phyloP scores from a whole-genome alignment of 2,113 vertebrate genomes.

The Hippocampus guttulatus region DNA sequence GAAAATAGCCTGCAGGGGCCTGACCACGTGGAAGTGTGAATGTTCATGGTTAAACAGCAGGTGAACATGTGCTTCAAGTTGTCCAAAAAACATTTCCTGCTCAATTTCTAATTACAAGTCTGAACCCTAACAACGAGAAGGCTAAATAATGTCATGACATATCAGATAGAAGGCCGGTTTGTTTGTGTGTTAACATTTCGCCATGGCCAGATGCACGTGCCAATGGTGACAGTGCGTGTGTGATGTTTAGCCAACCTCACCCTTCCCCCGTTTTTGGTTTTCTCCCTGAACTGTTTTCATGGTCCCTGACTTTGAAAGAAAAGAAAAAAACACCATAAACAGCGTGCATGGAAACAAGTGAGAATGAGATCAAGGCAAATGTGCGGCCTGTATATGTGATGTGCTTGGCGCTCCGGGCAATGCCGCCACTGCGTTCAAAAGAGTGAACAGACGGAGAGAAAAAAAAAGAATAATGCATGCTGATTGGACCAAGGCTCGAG shows the following conservation, averaged over 20 bases:
- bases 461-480: conserved; percentile 64
- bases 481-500: conserved; percentile 42
- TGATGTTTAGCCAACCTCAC: not conserved
- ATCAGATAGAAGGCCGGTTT: conserved; percentile 31
- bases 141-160: conserved; percentile 43
- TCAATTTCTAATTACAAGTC: too few relatives aligned
- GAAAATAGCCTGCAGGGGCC: too few relatives aligned
- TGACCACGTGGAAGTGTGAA: not conserved
- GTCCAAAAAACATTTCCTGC: not conserved
- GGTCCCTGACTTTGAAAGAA: conserved; percentile 37
- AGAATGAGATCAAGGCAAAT: conserved; percentile 27
- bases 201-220: conserved; percentile 43
- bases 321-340: conserved; percentile 46
- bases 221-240: conserved; percentile 25
- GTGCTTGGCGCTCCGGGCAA: conserved; percentile 47
- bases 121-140: not conserved
- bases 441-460: conserved; percentile 44
- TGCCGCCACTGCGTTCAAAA: conserved; percentile 35
- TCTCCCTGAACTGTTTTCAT: conserved; percentile 45
- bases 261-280: conserved; percentile 1
- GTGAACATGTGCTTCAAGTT: not conserved
- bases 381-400: conserved; percentile 37
- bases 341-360: conserved; percentile 29
- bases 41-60: not conserved
- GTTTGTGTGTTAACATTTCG: conserved; percentile 53